These are phyloP conservation scores for Drosophila asahinai DNA, from an alignment of 1,140 invertebrate species.

Conservation along the genomic window DNA sequence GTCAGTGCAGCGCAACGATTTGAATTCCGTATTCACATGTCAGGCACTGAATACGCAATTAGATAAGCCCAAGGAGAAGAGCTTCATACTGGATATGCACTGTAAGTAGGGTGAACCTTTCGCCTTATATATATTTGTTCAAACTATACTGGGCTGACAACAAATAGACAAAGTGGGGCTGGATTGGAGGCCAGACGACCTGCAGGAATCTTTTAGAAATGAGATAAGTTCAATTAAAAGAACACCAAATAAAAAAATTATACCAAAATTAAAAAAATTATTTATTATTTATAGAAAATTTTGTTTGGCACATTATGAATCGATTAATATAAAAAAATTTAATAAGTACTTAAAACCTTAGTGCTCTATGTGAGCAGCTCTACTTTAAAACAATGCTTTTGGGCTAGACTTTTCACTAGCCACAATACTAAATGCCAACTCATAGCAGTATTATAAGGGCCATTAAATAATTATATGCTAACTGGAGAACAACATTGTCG, in stretches of 20 bases:
- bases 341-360: too few relatives aligned
- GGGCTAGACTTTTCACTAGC: not conserved
- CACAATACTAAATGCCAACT: conserved; percentile 40
- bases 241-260: not conserved
- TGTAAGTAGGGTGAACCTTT: conserved; percentile 88
- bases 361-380: not conserved
- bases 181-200: not conserved
- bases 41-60: conserved; percentile 93
- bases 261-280: not conserved
- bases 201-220: not conserved
- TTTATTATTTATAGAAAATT: too few relatives aligned
- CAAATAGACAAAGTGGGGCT: not conserved
- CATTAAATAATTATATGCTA: conserved; percentile 72
- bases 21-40: conserved; percentile 93
- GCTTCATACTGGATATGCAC: conserved; percentile 92
- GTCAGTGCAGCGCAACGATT: conserved; percentile 90
- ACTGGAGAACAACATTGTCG: conserved; percentile 46
- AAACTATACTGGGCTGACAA: not conserved
- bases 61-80: conserved; percentile 90
- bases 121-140: not conserved
- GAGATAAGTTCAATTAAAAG: not conserved
- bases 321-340: not conserved
- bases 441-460: conserved; percentile 38
- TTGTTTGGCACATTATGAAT: too few relatives aligned
- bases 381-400: not conserved